A percentile compares a stretch with the other conserved stretches of the same genome.
Conservation (phyloP, 2,797 vertebrate genomes). For the Arrhamphus sclerolepis region DNA sequence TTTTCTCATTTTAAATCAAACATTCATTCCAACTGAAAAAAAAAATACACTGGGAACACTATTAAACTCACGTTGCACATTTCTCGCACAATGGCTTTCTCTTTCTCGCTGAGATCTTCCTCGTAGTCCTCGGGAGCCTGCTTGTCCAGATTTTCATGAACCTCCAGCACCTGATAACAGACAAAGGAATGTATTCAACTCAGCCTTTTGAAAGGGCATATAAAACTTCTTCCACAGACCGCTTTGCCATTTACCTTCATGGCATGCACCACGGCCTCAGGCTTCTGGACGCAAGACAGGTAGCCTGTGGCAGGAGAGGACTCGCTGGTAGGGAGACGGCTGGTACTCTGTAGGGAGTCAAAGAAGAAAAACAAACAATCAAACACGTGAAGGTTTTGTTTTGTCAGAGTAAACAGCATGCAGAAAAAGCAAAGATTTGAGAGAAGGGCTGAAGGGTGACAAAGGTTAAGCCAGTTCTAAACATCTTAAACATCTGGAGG, state of each 20-base stretch:
- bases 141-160: conserved; percentile 96
- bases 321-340: conserved; percentile 85
- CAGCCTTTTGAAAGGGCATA: rapidly evolving
- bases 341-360: conserved; percentile 79
- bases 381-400: background rate
- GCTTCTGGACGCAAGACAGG: conserved; percentile 89
- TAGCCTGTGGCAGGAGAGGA: conserved; percentile 87
- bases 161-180: conserved; percentile 90
- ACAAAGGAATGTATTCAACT: background rate
- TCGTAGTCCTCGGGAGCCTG: conserved; percentile 91
- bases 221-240: background rate
- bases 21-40: no score
- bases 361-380: background rate
- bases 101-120: conserved; percentile 96
- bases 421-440: background rate
- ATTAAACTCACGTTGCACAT: conserved; percentile 93
- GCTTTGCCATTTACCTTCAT: conserved; percentile 88
- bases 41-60: background rate
- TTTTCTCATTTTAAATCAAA: background rate
- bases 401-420: background rate
- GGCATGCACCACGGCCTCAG: conserved; percentile 94
- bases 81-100: conserved; percentile 97
- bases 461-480: conserved; percentile 13
- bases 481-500: conserved; percentile 3
- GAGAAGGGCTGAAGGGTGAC: conserved; percentile 1